Evolutionary conservation across 2,888 invertebrate species (phyloP), one percentile per base, ranked within the genome.

Genomic region (Creontiades dilutus): DNA sequence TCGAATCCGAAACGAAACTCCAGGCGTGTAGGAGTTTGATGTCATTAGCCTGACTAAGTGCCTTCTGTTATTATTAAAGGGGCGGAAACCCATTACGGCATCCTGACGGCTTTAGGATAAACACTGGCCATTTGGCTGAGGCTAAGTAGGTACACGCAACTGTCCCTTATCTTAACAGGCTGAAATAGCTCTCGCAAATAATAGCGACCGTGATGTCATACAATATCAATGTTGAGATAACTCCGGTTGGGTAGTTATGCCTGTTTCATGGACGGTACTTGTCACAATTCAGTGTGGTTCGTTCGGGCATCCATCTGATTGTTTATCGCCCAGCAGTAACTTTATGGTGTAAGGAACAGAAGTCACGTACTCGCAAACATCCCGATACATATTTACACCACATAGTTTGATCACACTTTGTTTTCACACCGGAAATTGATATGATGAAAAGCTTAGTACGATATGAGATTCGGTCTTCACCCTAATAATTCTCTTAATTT

Each of bases 21-120:
- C 27, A 13, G 68, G 0, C 23, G 27, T 52, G 52, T 11, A 19
- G 19, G 61, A 61, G 61, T 61, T 61, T 61, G 68, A 23, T 13
- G 68, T 46, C 78, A 78, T 46, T 78, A 46, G 78, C 78, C n/a
- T 78, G 37, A 78, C 46, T 47, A 78, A 78, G 46, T 78, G 78
- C 78, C 78, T 78, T 47, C 46, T 78, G 78, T 78, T 78, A 78
- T 78, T 78, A 78, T 47, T 78, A 47, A 78, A 37, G 78, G 37
- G 46, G 46, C 16, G 37, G 78, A 78, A 78, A 47, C 78, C 78
- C 78, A 78, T 78, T 78, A 78, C 37, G 78, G 78, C 46, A 78
- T 37, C 37, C 78, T 47, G 78, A 78, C 68, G n/a, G 68, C 68
- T 61, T 19, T 12, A 23, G 68, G 68, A 68, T 68, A 68, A 68